Evolutionary conservation across 1,140 invertebrate genomes (phyloP), one percentile per base, ranked within the genome.

Genomic region (Schlechtendalia chinensis): DNA sequence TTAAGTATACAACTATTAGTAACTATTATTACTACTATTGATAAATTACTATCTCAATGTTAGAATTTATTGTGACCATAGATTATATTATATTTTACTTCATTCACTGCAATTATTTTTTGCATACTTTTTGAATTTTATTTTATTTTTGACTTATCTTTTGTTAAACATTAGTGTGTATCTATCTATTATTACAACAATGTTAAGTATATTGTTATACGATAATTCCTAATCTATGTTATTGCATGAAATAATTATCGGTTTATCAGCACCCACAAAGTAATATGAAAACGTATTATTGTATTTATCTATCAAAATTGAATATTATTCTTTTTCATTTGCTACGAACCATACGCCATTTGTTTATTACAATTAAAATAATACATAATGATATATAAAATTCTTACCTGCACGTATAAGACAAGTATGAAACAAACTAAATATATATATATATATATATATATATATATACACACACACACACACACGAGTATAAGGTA

Each of bases 141-240:
- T 45, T 45, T 50, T 50, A 12, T 22, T 16, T 69, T 50, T 53
- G 50, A 14, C 50, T 50, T 71, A 71, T 54, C 29, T 29, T 72
- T 10, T 22, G 50, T 72, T 29, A 29, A 71, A 53, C 12, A 53
- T 45, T 54, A n/a, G 29, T 27, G 17, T 71, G 24, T 71, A 71
- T 1, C 12, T 71, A 22, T 1, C 0, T 67, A 67, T 50, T 47
- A 6, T 67, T 45, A 45, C 67, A 11, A 27, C 6, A 24, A 69
- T 24, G 47, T 50, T 39, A 67, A 22, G n/a, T n/a, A n/a, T 67
- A 45, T 69, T 39, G 39, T n/a, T 67, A 47, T 67, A 47, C n/a
- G 1, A 45, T 67, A 67, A 45, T 67, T 45, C 10, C 11, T 39
- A 47, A 67, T 39, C 16, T 69, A 69, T 50, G 29, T 69, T 47